phyloP scores from a whole-genome alignment of 2,888 invertebrate genomes.

The Lucinisca nassula region DNA sequence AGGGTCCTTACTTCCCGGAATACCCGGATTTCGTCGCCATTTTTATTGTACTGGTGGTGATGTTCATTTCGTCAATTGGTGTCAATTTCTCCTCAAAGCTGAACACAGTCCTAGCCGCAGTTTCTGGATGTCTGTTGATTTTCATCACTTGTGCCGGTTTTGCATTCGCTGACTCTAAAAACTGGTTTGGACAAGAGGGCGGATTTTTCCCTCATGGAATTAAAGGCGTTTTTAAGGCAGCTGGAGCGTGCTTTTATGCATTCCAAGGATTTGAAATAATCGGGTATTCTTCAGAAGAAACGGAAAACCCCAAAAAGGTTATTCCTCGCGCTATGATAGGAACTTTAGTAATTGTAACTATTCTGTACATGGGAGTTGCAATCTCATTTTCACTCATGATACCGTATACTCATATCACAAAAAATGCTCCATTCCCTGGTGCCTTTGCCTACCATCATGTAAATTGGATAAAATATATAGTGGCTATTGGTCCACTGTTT shows the following conservation, averaged over 20 bases:
- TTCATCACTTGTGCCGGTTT: constrained; percentile 91
- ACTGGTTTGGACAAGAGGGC: constrained; percentile 91
- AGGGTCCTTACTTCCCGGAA: constrained; percentile 73
- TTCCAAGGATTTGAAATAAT: constrained; percentile 88
- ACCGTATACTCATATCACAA: constrained; percentile 80
- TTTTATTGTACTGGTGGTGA: constrained; percentile 88
- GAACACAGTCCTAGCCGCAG: constrained; percentile 86
- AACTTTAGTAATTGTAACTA: constrained; percentile 77
- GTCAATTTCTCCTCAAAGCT: constrained; percentile 86
- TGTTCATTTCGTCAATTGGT: constrained; percentile 79
- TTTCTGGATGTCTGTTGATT: constrained; percentile 86
- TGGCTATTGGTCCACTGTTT: constrained; percentile 83
- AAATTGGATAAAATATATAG: constrained; percentile 81
- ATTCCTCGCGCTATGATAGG: constrained; percentile 87
- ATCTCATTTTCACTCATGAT: constrained; percentile 79
- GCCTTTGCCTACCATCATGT: constrained; percentile 81
- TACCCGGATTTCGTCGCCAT: constrained; percentile 88
- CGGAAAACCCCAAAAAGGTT: constrained; percentile 85
- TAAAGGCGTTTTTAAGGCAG: constrained; percentile 86
- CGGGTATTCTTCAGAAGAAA: constrained; percentile 88
- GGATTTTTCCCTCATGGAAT: constrained; percentile 85
- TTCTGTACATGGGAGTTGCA: constrained; percentile 79
- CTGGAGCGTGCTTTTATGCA: constrained; percentile 88
- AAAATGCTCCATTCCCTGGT: constrained; percentile 82
- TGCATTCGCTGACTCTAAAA: constrained; percentile 93